Conservation (phyloP, 2,113 vertebrate species). For the Theristicus caerulescens region DNA sequence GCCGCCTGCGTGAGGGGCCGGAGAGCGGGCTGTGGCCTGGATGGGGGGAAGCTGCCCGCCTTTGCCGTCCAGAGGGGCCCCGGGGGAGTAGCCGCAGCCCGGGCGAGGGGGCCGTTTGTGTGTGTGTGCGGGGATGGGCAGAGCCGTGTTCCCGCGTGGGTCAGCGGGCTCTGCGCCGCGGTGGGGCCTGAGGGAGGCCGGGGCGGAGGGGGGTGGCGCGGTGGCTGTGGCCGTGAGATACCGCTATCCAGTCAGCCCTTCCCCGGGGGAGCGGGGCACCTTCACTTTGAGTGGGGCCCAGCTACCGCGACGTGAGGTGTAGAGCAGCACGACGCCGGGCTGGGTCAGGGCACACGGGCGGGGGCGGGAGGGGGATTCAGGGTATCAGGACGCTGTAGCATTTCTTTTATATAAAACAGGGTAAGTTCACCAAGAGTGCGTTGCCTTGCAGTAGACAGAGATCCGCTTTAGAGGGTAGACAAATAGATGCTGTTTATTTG, state of each 20-base stretch:
- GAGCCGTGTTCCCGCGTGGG: neutral
- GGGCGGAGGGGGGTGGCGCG: neutral
- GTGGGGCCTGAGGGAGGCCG: neutral
- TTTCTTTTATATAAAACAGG: rapidly evolving
- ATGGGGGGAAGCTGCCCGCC: neutral
- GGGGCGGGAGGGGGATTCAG: too few species aligned
- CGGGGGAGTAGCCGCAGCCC: neutral
- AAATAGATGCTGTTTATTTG: neutral
- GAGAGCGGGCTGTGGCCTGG: neutral
- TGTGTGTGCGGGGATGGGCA: neutral
- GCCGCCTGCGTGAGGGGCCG: neutral
- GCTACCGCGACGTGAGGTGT: neutral
- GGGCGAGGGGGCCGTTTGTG: neutral
- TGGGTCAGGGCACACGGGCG: too few species aligned
- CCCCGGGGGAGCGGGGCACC: neutral
- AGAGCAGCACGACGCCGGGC: neutral
- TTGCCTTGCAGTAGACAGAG: neutral
- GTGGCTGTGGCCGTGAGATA: neutral
- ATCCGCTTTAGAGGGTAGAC: neutral
- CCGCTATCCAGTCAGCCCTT: neutral
- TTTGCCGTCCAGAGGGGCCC: neutral
- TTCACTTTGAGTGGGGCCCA: neutral
- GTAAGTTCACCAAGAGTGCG: rapidly evolving
- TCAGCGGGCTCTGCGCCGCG: neutral
- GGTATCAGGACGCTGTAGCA: rapidly evolving